Conservation (phyloP, 2,113 vertebrate genomes). For the Tupaia chinensis region DNA sequence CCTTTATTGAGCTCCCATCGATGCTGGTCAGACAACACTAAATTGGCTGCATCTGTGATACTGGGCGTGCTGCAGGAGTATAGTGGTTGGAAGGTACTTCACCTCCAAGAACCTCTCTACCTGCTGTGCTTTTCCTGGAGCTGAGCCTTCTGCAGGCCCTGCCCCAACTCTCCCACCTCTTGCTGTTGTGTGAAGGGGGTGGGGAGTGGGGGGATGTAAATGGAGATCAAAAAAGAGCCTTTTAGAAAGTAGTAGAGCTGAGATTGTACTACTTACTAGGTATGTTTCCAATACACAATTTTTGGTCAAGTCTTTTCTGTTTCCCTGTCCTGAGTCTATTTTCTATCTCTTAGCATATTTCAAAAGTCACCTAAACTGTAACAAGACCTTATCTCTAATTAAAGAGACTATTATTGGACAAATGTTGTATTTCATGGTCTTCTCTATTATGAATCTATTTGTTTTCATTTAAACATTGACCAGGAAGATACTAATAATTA, state of each 20-base stretch:
- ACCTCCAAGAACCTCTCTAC: not conserved
- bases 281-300: not conserved
- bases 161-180: not conserved
- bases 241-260: not conserved
- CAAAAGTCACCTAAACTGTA: not conserved
- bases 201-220: not conserved
- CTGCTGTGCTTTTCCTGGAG: not conserved
- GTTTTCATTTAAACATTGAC: constrained; percentile 37
- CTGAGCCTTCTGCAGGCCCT: not conserved
- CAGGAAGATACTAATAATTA: not conserved
- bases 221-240: not conserved
- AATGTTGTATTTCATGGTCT: not conserved
- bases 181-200: not conserved
- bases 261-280: not conserved
- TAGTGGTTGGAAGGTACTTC: not conserved
- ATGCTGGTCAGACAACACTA: not conserved
- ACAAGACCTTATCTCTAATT: not conserved
- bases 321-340: not conserved
- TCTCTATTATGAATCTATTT: constrained; percentile 9
- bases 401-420: not conserved
- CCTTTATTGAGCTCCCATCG: not conserved
- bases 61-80: not conserved
- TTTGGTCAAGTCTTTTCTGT: not conserved
- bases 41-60: too few species aligned
- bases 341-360: constrained; percentile 5